These are phyloP conservation scores for Anneissia japonica DNA, from an alignment of 35 echinoderm and acorn worm species.

Conservation along the genomic window DNA sequence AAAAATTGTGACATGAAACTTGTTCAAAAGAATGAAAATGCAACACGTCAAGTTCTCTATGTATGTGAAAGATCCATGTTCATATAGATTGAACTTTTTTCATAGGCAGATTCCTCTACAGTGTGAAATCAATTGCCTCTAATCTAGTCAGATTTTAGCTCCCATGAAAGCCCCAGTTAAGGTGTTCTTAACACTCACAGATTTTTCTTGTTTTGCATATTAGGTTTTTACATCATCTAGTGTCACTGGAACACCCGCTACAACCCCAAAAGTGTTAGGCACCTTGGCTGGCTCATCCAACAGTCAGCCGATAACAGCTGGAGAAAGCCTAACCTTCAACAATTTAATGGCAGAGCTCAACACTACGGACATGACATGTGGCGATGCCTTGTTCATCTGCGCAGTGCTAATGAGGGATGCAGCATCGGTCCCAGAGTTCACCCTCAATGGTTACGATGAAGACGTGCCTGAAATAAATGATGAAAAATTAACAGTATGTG, in stretches of 20 bases:
- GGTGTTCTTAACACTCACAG: no score
- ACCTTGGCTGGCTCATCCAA: not conserved
- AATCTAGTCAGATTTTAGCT: no score
- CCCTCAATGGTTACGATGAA: not conserved
- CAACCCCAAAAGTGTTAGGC: not conserved
- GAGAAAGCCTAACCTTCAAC: not conserved
- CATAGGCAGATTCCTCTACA: no score
- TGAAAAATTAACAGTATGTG: not conserved
- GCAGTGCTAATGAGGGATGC: not conserved
- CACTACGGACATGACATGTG: not conserved
- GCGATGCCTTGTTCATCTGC: not conserved
- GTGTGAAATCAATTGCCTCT: no score
- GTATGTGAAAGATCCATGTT: no score
- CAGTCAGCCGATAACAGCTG: not conserved
- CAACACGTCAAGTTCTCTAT: no score
- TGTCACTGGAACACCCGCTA: not conserved
- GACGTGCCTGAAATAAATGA: not conserved
- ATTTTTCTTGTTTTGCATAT: no score
- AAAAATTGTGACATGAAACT: no score
- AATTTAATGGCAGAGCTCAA: not conserved
- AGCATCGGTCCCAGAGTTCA: not conserved
- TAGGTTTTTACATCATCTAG: not conserved
- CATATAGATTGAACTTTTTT: no score
- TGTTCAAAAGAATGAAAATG: no score
- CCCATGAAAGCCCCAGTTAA: no score